Evolutionary conservation across 2,797 vertebrate genomes (phyloP), one percentile per base, ranked within the genome.

Genomic region (Gymnocypris eckloni): DNA sequence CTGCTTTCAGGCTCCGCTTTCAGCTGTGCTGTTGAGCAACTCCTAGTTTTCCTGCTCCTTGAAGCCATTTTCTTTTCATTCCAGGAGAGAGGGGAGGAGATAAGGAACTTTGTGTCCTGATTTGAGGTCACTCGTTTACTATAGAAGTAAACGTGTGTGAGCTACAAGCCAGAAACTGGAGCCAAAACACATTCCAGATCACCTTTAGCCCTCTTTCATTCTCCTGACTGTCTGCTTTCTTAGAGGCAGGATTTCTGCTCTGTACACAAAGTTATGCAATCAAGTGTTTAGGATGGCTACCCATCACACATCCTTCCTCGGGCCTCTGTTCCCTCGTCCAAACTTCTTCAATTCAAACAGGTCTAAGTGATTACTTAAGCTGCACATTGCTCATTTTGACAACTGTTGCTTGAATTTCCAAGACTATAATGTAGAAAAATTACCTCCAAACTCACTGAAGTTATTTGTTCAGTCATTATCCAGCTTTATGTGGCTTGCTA

Each of bases 1-100:
- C 87, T 69, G 90, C 85, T 89, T 92, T 90, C 90, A 92, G 91
- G 88, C 90, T 87, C 83, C 16, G 16, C 73, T 83, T 87, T 67
- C 76, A 56, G 71, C 73, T 84, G 37, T 28, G 56, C 33, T 39
- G 56, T 48, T 39, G 52, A 66, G 78, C 54, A 87, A 88, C 87
- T 89, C 89, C 48, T 52, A 73, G 33, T 88, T 86, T 87, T 89
- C 64, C 76, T 18, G 28, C 81, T 88, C 81, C 87, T 81, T 81
- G 71, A 70, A 76, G 43, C 33, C 33, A 28, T n/a, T 18, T 12
- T n/a, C 83, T 71, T 82, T 81, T 50, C 33, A 39, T 59, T 84
- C 72, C 45, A 22, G 37, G 20, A 72, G 71, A 59, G n/a, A 22
- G 54, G 56, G 80, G 28, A 56, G 72, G 50, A 66, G 9, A 73